phyloP scores from a whole-genome alignment of 2,113 vertebrate species.

The Glareola pratincola region DNA sequence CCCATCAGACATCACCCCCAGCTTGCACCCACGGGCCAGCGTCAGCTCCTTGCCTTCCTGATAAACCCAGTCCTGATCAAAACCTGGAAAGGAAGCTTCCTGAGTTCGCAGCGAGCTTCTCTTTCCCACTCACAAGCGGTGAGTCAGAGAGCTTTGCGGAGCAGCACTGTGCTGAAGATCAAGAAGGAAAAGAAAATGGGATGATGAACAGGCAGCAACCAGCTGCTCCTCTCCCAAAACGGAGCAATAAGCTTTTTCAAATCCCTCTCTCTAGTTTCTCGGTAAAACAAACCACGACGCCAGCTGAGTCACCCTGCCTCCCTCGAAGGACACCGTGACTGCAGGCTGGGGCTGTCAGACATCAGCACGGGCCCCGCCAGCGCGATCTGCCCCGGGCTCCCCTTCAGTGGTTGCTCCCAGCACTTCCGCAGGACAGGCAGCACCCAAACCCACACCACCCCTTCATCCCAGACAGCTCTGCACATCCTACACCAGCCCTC shows the following conservation, averaged over 20 bases:
- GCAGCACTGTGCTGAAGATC: neutral
- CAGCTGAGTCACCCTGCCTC: neutral
- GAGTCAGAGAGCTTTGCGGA: neutral
- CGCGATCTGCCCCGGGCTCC: neutral
- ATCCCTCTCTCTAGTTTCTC: neutral
- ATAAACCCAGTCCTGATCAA: neutral
- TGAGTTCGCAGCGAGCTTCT: neutral
- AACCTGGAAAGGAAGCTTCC: neutral
- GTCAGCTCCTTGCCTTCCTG: neutral
- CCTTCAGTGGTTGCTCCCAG: neutral
- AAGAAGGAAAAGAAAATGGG: neutral
- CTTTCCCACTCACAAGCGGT: neutral
- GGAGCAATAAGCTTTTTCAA: neutral
- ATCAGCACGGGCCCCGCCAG: neutral
- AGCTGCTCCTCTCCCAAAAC: neutral
- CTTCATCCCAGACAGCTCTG: neutral
- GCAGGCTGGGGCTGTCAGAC: neutral
- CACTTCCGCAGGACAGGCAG: neutral
- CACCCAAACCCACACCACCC: neutral
- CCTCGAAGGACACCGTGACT: fast-evolving
- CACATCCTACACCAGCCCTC: neutral
- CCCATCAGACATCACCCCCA: neutral
- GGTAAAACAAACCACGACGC: neutral
- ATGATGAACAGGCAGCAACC: neutral
- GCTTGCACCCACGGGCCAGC: neutral